Conservation (phyloP, 2,797 vertebrate species). For the Lophius americanus region DNA sequence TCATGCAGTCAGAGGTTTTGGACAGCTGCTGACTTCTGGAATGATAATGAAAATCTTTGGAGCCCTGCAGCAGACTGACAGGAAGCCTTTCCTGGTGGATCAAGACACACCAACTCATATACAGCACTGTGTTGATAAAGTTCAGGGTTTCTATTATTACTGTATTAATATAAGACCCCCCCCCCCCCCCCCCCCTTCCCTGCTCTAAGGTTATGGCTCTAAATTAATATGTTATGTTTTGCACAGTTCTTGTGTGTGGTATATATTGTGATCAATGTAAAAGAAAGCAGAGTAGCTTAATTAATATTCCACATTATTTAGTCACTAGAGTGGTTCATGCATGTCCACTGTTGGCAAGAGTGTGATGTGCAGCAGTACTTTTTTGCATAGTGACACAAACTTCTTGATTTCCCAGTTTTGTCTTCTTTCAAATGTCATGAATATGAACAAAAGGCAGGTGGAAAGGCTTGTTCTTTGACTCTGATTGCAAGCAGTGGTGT, state of each 20-base stretch:
- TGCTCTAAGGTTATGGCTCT: not conserved
- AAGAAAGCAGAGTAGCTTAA: too few species aligned
- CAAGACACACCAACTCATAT: not conserved
- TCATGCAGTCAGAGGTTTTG: constrained; percentile 50
- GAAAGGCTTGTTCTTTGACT: too few species aligned
- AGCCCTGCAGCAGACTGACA: not conserved
- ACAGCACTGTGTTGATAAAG: not conserved
- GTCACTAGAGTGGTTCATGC: too few species aligned
- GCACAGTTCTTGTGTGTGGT: not conserved
- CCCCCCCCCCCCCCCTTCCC: not conserved
- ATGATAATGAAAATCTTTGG: constrained; percentile 38
- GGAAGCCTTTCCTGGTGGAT: constrained; percentile 10
- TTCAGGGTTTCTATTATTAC: not conserved
- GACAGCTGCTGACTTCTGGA: constrained; percentile 54
- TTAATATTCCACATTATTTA: too few species aligned
- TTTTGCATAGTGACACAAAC: too few species aligned
- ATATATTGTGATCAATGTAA: too few species aligned
- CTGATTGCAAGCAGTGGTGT: too few species aligned
- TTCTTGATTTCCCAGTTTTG: too few species aligned
- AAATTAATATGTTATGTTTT: not conserved
- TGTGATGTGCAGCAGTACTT: too few species aligned
- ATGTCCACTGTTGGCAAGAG: too few species aligned
- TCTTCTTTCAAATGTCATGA: too few species aligned
- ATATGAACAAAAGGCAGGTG: too few species aligned
- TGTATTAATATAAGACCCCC: not conserved